Conservation (phyloP, 2,113 vertebrate species). For the Dunckerocampus dactyliophorus region DNA sequence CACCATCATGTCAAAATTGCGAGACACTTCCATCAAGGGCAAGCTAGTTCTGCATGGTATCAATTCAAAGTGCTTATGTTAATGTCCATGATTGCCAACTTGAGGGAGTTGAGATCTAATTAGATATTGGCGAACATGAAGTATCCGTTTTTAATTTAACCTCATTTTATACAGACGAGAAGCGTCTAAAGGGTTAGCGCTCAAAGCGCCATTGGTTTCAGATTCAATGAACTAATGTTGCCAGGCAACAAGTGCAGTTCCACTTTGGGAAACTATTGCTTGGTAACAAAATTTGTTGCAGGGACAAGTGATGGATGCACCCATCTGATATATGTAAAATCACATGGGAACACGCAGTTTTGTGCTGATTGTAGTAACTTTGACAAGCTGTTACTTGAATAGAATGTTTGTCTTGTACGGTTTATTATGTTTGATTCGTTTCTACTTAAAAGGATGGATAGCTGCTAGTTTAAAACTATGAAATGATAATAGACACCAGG, state of each 20-base stretch:
- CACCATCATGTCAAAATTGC: no score
- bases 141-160: neutral
- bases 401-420: no score
- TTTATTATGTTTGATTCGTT: no score
- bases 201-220: conserved; percentile 45
- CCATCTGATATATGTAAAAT: conserved; percentile 11
- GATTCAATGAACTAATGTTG: conserved; percentile 62
- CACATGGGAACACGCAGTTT: neutral
- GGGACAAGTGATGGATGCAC: conserved; percentile 14
- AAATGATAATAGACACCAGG: neutral
- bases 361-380: neutral
- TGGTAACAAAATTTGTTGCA: conserved; percentile 53
- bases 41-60: no score
- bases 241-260: conserved; percentile 61
- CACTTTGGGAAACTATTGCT: conserved; percentile 62
- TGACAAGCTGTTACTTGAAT: neutral
- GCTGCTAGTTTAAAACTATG: neutral
- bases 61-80: no score
- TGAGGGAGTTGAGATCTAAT: no score
- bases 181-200: conserved; percentile 42
- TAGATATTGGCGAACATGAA: neutral
- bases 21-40: no score
- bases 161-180: conserved; percentile 28
- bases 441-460: no score
- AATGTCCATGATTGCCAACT: no score